phyloP scores from a whole-genome alignment of 2,113 vertebrate species.

The Mesembrinibis cayennensis region DNA sequence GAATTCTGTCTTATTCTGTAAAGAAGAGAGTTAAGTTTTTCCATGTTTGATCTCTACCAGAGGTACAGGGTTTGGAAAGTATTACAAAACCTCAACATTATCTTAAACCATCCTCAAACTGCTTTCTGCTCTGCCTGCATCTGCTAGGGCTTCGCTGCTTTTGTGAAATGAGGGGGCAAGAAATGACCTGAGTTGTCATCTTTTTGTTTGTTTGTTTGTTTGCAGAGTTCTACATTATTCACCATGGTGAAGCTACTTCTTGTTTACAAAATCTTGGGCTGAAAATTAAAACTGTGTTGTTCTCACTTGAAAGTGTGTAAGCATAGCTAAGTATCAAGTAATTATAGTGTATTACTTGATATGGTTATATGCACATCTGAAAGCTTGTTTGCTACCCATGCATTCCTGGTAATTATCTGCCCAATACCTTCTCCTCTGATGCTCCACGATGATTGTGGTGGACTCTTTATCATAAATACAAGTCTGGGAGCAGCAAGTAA shows the following conservation, averaged over 20 bases:
- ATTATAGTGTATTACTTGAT: background rate
- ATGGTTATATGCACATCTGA: background rate
- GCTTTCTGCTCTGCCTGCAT: background rate
- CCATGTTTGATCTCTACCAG: background rate
- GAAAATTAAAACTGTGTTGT: background rate
- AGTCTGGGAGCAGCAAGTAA: background rate
- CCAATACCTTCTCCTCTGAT: background rate
- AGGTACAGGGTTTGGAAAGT: background rate
- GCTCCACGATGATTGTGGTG: background rate
- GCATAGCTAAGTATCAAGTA: background rate
- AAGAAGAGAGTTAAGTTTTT: background rate
- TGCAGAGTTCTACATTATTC: background rate
- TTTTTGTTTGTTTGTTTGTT: background rate
- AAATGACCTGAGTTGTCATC: accelerated
- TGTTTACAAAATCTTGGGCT: background rate
- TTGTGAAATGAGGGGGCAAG: background rate
- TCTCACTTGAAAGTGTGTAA: accelerated
- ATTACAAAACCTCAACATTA: background rate
- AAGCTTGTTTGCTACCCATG: background rate
- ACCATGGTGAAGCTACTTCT: background rate
- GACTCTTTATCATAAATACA: background rate
- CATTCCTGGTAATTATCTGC: background rate
- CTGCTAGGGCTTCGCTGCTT: background rate
- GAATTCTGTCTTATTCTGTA: background rate
- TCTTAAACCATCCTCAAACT: background rate